phyloP scores from a whole-genome alignment of 2,888 invertebrate species.

The Taphrorychus bicolor region DNA sequence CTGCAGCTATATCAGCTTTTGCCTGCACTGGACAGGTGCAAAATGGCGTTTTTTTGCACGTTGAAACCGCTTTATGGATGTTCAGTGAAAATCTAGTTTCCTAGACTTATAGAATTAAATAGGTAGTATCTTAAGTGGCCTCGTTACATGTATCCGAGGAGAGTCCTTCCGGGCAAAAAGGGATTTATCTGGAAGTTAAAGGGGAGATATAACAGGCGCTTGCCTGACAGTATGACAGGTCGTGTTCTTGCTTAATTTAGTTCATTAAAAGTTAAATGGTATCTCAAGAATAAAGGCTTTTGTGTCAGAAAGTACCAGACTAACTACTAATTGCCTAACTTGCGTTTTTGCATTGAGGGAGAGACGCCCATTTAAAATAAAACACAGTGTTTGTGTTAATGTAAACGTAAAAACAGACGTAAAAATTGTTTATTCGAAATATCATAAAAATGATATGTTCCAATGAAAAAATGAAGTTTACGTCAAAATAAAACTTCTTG shows the following conservation, averaged over 20 bases:
- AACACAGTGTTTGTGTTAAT: no score
- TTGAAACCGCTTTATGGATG: not conserved
- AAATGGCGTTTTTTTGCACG: not conserved
- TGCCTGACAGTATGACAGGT: slow-evolving; percentile 21
- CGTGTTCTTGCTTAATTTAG: slow-evolving; percentile 33
- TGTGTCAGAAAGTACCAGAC: not conserved
- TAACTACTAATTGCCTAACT: no score
- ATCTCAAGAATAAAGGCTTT: slow-evolving; percentile 1
- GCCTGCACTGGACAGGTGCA: slow-evolving; percentile 1
- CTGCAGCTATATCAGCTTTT: not conserved
- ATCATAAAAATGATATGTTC: no score
- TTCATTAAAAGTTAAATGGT: slow-evolving; percentile 32
- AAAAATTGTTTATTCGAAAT: no score
- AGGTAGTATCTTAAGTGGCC: not conserved
- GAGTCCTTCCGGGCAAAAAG: not conserved
- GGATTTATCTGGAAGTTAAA: not conserved
- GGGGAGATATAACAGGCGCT: not conserved
- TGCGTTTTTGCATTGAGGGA: no score
- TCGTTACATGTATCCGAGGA: not conserved
- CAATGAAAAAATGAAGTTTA: no score
- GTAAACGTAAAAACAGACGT: no score
- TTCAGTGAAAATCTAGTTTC: not conserved
- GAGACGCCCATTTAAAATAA: no score
- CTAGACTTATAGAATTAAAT: no score
- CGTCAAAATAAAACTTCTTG: no score